Evolutionary conservation across 2,797 vertebrate genomes (phyloP).

Genomic region (Sebastes steindachneri): DNA sequence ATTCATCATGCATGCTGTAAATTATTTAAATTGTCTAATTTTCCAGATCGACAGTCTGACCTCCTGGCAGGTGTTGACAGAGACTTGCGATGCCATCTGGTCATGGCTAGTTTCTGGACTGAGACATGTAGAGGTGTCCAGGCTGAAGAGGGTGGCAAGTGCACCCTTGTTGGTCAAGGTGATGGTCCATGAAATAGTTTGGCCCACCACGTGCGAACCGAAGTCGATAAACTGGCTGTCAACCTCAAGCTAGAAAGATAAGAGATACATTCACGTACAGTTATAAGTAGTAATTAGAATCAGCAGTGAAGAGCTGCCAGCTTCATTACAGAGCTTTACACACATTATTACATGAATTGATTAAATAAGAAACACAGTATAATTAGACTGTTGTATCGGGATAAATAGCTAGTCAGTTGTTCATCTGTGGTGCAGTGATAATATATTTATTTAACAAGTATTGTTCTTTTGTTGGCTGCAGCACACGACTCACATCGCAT

Average conservation of each 20-base stretch:
- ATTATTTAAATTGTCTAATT: too few species aligned
- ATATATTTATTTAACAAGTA: not conserved
- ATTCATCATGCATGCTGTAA: not conserved
- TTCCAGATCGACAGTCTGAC: constrained; percentile 63
- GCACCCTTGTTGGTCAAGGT: constrained; percentile 91
- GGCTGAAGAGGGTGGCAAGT: constrained; percentile 84
- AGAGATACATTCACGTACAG: constrained; percentile 18
- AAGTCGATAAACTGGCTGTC: constrained; percentile 90
- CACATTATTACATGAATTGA: constrained; percentile 10
- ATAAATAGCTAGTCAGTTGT: not conserved
- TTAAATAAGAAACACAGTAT: not conserved
- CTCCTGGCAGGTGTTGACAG: constrained; percentile 48
- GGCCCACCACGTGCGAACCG: constrained; percentile 90
- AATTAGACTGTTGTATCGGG: not conserved
- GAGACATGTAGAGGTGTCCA: constrained; percentile 69
- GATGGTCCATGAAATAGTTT: constrained; percentile 86
- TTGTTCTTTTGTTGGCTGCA: not conserved
- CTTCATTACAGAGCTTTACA: constrained; percentile 6
- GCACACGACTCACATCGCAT: constrained; percentile 83
- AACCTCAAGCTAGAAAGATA: constrained; percentile 86
- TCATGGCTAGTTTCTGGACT: constrained; percentile 42
- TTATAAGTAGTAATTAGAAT: constrained; percentile 8
- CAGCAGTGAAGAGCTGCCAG: not conserved
- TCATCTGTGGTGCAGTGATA: not conserved
- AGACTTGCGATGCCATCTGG: constrained; percentile 29